Base-by-base conservation (phyloP, 2,888 invertebrate species). In the Drosophila bunnanda region DNA sequence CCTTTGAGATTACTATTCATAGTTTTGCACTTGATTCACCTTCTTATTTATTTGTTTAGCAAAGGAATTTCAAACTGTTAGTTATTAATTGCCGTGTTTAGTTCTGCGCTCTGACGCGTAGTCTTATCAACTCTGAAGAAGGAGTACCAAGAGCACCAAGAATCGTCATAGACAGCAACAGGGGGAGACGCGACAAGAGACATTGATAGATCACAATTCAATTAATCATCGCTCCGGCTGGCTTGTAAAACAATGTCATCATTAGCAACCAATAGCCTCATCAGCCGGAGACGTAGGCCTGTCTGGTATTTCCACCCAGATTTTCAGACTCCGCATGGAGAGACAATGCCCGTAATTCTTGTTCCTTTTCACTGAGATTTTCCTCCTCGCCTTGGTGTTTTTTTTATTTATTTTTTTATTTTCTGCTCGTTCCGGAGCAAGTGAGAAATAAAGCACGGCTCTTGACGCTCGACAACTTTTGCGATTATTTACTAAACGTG, bases 401-500 rank as follows among this genome's bases (percentile, higher is more conserved):
- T 43, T n/a, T 8, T 43, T 43, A 20, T 13, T 43, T 4, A 22
- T 43, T 9, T 44, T 25, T 9, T 25, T 9, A n/a, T 28, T 46
- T n/a, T 25, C 8, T 7, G 15, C 22, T n/a, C 20, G 34, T 38
- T 46, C 36, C 41, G 46, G 28, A 53, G 17, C 30, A 34, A 55
- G 41, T 55, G 55, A 65, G 57, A 62, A 62, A 55, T 57, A 62
- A 48, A 59, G 64, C 60, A 65, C 64, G 60, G 64, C 64, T 65
- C 50, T 62, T 48, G 46, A 57, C 62, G 57, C 53, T 39, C 61
- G 66, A 59, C 73, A 41, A 55, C 59, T 66, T 71, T 71, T 57
- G 57, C 75, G 79, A 79, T 80, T 86, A 81, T 87, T 86, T 86
- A 81, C 88, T 71, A 88, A 86, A 86, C 85, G 88, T 86, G 88